Percentiles rank a stretch among this genome's conserved stretches.
Conservation (phyloP, 2,797 vertebrate species). For the Micropoecilia bifurca region DNA sequence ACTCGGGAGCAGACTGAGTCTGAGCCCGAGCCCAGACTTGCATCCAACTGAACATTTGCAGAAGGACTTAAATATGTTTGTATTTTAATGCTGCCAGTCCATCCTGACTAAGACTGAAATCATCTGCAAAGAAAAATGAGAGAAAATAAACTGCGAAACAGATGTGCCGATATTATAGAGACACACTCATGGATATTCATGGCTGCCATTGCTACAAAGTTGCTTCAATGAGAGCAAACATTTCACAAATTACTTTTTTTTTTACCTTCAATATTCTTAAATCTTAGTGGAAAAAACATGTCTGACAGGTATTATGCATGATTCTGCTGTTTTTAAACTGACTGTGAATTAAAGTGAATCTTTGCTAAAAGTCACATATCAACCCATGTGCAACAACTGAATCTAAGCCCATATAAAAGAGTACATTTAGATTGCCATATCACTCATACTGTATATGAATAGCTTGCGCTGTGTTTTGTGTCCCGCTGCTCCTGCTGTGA, state of each 20-base stretch:
- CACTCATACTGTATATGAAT: slow-evolving; percentile 48
- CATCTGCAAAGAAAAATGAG: background rate
- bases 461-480: slow-evolving; percentile 41
- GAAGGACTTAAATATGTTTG: background rate
- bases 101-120: background rate
- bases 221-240: background rate
- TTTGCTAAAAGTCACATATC: background rate
- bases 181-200: background rate
- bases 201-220: background rate
- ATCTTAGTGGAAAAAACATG: background rate
- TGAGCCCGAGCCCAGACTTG: background rate
- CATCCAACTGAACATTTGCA: background rate
- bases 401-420: background rate
- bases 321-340: slow-evolving; percentile 23
- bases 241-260: background rate
- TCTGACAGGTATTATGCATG: slow-evolving; percentile 45
- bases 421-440: slow-evolving; percentile 20
- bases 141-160: background rate
- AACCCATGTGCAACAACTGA: background rate
- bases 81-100: background rate
- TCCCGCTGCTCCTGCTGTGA: slow-evolving; percentile 52
- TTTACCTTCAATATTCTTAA: background rate
- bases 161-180: background rate
- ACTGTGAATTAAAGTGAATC: background rate
- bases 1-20: too few relatives aligned